These are phyloP conservation scores for Netelia virgata DNA, from an alignment of 2,888 invertebrate genomes.

Conservation along the genomic window DNA sequence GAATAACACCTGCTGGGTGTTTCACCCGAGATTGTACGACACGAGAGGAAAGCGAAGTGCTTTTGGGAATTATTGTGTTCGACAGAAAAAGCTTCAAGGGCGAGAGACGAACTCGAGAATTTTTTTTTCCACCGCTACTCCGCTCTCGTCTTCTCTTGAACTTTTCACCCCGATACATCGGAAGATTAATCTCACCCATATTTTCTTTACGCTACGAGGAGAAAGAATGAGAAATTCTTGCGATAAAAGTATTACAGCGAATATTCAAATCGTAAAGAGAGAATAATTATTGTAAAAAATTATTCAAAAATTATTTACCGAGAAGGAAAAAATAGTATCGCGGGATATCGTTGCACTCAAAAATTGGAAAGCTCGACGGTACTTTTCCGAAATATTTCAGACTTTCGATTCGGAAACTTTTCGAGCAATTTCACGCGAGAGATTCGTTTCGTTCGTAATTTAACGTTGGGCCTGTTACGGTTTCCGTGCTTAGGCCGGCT, in stretches of 20 bases:
- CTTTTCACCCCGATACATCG: neutral
- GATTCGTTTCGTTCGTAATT: neutral
- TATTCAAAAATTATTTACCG: too few species aligned
- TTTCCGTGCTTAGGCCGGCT: neutral
- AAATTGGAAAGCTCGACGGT: too few species aligned
- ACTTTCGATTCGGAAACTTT: too few species aligned
- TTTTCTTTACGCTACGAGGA: neutral
- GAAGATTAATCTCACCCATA: neutral
- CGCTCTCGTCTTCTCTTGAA: neutral
- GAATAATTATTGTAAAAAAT: too few species aligned
- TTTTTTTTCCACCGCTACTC: neutral
- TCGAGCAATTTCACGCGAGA: too few species aligned
- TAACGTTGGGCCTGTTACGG: neutral
- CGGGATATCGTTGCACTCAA: too few species aligned
- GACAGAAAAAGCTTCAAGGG: neutral
- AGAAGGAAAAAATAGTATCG: too few species aligned
- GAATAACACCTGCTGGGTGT: constrained; percentile 20
- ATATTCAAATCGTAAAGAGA: too few species aligned
- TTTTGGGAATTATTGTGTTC: constrained; percentile 17
- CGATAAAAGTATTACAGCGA: neutral
- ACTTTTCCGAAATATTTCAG: too few species aligned
- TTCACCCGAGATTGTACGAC: neutral
- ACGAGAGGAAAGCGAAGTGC: constrained; percentile 2
- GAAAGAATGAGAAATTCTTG: neutral
- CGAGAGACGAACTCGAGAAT: constrained; percentile 31